Evolutionary conservation across 2,797 vertebrate species (phyloP), one percentile per base, ranked within the genome.

Genomic region (Chelon auratus): DNA sequence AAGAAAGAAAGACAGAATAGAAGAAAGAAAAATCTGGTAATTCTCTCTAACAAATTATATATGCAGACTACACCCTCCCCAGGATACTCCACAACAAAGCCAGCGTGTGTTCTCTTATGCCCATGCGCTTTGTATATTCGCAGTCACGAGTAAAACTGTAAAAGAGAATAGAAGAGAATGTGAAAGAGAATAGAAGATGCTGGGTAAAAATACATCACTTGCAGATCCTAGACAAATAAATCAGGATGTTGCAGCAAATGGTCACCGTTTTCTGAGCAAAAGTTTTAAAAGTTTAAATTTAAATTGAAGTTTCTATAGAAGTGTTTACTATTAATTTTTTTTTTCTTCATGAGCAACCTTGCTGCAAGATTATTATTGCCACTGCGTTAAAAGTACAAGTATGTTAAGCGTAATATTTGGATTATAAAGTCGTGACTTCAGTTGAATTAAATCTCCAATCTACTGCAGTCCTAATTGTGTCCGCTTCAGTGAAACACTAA

Each of bases 21-120:
- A 53, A 9, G 77, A 57, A 18, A n/a, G 30, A 82, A 62, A 43
- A 69, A 62, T 62, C 73, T 72, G 57, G 52, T 33, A 61, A 68
- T 51, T 15, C n/a, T 39, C 26, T 58, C 59, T 50, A 43, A 14
- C 11, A 22, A 20, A 80, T 80, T 45, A 71, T 57, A 42, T 36
- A 75, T 72, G 75, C 71, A 64, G 13, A 13, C 42, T 68, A 40
- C 64, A 50, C 26, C 52, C 54, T 74, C 48, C 42, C 15, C 30
- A 59, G 78, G 60, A 69, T 36, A 26, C 56, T 79, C 13, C 51
- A 47, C 20, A 26, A 64, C 53, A 55, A 58, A 15, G 43, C 54
- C 36, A 30, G 69, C 43, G 33, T 10, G 18, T 51, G 42, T 61
- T 73, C 12, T 60, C 42, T 77, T 50, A 9, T 26, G 39, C 47